Evolutionary conservation across 1,140 invertebrate species (phyloP).

Genomic region (Planococcus citri): DNA sequence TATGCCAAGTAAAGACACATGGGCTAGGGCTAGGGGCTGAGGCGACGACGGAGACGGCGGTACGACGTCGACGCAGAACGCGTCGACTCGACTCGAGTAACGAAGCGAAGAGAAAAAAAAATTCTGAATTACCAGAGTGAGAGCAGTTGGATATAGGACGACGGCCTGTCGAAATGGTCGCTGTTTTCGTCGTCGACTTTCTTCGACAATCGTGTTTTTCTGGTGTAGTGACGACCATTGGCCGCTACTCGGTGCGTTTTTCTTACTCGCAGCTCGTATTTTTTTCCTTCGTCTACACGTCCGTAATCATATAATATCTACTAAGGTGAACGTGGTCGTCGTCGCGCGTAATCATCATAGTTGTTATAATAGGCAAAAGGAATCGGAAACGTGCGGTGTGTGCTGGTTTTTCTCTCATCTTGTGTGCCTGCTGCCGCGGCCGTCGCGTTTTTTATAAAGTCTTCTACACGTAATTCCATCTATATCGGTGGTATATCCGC

Average conservation of each 20-base stretch:
- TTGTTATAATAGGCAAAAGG: neutral
- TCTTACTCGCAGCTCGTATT: neutral
- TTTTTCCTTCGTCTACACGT: neutral
- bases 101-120: neutral
- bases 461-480: too few relatives aligned
- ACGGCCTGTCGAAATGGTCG: slow-evolving; percentile 17
- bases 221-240: neutral
- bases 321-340: too few relatives aligned
- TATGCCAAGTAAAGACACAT: neutral
- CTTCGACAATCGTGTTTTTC: neutral
- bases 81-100: neutral
- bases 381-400: too few relatives aligned
- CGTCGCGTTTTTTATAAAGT: too few relatives aligned
- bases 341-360: too few relatives aligned
- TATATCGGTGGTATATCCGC: neutral
- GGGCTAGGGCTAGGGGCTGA: neutral
- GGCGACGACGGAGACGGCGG: neutral
- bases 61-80: neutral
- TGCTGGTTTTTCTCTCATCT: too few relatives aligned
- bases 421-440: too few relatives aligned
- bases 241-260: neutral
- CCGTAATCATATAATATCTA: too few relatives aligned
- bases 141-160: slow-evolving; percentile 9
- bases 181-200: neutral
- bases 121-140: neutral